Conservation (phyloP, 2,888 invertebrate species). For the Eristalis intricaria region DNA sequence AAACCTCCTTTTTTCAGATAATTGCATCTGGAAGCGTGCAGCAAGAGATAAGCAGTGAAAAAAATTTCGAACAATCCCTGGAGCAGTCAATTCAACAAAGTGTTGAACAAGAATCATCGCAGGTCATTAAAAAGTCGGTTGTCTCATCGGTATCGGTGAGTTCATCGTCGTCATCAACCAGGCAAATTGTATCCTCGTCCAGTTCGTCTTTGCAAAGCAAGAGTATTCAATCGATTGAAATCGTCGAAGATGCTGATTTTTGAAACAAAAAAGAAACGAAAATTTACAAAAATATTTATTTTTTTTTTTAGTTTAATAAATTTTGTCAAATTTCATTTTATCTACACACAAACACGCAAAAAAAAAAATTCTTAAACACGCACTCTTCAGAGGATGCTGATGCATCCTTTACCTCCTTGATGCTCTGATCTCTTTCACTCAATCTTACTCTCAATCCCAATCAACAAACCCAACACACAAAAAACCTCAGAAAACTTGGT, state of each 20-base stretch:
- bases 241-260: conserved; percentile 53
- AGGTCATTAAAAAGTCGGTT: conserved; percentile 52
- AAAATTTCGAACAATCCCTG: conserved; percentile 43
- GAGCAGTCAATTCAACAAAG: conserved; percentile 63
- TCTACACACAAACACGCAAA: conserved; percentile 1
- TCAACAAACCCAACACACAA: too few species aligned
- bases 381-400: neutral
- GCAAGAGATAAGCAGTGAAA: conserved; percentile 50
- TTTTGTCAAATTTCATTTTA: neutral
- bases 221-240: conserved; percentile 47
- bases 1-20: conserved; percentile 63
- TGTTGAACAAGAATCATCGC: conserved; percentile 51
- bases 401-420: neutral
- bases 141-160: conserved; percentile 65
- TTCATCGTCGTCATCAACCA: conserved; percentile 61
- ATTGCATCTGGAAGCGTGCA: conserved; percentile 60
- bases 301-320: neutral
- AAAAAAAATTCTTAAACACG: neutral
- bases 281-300: neutral
- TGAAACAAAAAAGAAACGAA: conserved; percentile 11
- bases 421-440: too few species aligned
- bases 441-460: too few species aligned
- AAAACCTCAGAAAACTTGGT: too few species aligned
- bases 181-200: conserved; percentile 58
- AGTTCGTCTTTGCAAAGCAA: conserved; percentile 64